Evolutionary conservation across 2,888 invertebrate genomes (phyloP), one percentile per base, ranked within the genome.

Genomic region (Ophion ventricosus): DNA sequence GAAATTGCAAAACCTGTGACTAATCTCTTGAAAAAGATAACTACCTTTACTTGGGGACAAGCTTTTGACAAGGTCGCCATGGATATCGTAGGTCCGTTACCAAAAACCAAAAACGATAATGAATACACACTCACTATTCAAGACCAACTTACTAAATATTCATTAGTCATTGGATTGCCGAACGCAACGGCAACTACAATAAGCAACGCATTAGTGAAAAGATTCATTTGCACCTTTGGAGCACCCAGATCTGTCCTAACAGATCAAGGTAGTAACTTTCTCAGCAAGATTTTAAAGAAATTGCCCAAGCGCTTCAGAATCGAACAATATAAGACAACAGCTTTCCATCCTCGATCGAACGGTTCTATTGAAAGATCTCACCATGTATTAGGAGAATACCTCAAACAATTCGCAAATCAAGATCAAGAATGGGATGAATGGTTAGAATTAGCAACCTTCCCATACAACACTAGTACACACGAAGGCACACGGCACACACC

Each of bases 1-100:
- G 59, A 73, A 66, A 75, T 80, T 20, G 59, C 82, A 81, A 78
- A 74, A 5, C 17, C n/a, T 17, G n/a, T 54, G 77, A 29, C 64
- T 17, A 54, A 49, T n/a, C n/a, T 69, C 8, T 80, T 26, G 49
- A 70, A 72, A 83, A 81, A 59, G 57, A 4, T 29, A 29, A 63
- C 63, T 17, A 29, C 29, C 14, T 29, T 29, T 63, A 2, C 17
- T 0, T 63, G 63, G 63, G 43, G 8, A 43, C 3, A 35, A 7
- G 35, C 35, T 7, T 35, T 35, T 35, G 57, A 57, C 17, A 57
- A 17, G n/a, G 57, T 57, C 11, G 57, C 17, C 20, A 57, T 57
- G 57, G 57, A 57, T 20, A 57, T 57, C 20, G 17, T 57, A 17
- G 57, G n/a, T 20, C 11, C 57, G 5, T 57, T 57, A 57, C 57